Base-by-base conservation (phyloP, 2,113 vertebrate species). In the Zootoca vivipara region DNA sequence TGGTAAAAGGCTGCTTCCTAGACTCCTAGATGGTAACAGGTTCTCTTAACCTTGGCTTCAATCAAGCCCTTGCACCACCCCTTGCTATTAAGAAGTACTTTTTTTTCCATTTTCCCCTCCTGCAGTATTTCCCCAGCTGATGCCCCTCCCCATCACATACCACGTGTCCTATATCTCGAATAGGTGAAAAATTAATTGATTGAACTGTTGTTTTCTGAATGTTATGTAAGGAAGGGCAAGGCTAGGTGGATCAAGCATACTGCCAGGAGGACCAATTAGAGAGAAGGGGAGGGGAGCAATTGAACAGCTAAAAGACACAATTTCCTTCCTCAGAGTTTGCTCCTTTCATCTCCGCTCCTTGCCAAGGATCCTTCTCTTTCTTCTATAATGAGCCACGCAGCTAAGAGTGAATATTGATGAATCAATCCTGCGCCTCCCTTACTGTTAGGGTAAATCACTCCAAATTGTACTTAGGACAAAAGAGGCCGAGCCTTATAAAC, bases 241-340 rank as follows among this genome's bases (percentile, higher is more conserved):
- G 42, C 22, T 40, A 30, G 20, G 12, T 42, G 86, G 46, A 72
- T 81, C 7, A 40, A 73, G 52, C 52, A 38, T 62, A 74, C 46
- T n/a, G 24, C 70, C 70, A 38, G n/a, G 24, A 62, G 69, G 42
- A 62, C 70, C 83, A 85, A 85, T 85, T 85, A 85, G 83, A 28
- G 70, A 28, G 46, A 16, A 7, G 33, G 6, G 56, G 28, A 86
- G 58, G 69, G 35, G 26, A 8, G 22, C 46, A 1, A 58, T 2
- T 18, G 86, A 58, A 56, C 28, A 4, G 52, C 52, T 16, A 35
- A 87, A 70, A 87, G 26, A 40, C 26, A 24, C 67, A 58, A 22
- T 81, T 81, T 40, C 18, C 24, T 56, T 73, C 33, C 67, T 20
- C 26, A 3, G 13, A 8, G 5, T 10, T 35, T 10, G 15, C n/a